These are phyloP conservation scores for Hydra vulgaris DNA, from an alignment of 30 jellyfish, hydroid and myxozoan genomes.

Conservation along the genomic window DNA sequence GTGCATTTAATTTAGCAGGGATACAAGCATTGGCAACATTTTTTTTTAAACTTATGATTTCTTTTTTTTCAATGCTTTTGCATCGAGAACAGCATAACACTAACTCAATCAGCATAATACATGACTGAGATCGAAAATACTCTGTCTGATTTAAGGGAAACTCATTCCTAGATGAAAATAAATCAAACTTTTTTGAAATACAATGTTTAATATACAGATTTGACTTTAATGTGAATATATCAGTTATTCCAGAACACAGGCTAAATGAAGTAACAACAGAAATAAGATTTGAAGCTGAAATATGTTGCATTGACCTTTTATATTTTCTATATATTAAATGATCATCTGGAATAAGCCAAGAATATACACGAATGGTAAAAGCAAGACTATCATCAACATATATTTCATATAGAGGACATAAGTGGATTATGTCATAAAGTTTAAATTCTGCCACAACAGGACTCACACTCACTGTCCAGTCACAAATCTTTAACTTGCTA, in stretches of 20 bases:
- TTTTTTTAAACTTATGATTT: conserved; percentile 7
- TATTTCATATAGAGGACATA: conserved; percentile 1
- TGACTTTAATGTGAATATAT: background rate
- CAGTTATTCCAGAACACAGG: conserved; percentile 25
- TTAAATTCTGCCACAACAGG: background rate
- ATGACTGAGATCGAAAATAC: conserved; percentile 13
- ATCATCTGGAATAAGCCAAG: conserved; percentile 38
- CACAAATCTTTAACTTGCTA: conserved; percentile 1
- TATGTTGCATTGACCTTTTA: conserved; percentile 27
- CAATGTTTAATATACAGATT: background rate
- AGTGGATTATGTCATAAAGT: background rate
- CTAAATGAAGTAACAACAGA: background rate
- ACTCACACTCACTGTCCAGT: background rate
- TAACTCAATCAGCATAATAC: conserved; percentile 15
- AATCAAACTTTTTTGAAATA: conserved; percentile 10
- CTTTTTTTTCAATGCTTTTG: conserved; percentile 4
- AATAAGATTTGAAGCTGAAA: conserved; percentile 28
- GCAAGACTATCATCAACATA: conserved; percentile 19
- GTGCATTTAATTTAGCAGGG: conserved; percentile 47
- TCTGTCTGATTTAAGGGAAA: conserved; percentile 17
- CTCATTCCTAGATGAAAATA: background rate
- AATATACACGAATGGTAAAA: conserved; percentile 19
- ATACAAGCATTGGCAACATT: background rate
- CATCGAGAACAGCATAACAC: conserved; percentile 11
- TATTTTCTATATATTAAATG: conserved; percentile 11